Base-by-base conservation (phyloP, 2,797 vertebrate species). In the Parauchenoglanis ngamensis region DNA sequence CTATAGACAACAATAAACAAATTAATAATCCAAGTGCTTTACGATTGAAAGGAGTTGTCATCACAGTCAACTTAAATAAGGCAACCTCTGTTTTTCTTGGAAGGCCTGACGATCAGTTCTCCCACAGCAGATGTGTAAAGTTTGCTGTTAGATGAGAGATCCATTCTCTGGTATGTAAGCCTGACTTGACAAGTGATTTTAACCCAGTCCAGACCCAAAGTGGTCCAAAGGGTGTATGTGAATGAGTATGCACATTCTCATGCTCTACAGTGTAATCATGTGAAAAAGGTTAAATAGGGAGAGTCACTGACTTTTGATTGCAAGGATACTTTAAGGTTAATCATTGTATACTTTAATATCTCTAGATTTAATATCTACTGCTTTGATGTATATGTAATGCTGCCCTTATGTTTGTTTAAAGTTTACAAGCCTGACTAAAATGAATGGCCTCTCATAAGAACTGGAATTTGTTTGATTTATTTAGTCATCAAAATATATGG, bases 161-260 rank as follows among this genome's bases (percentile, higher is more conserved):
- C 17, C 25, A 54, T 31, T 56, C 68, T 35, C 8, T 83, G 87
- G 56, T 84, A 70, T 79, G 40, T 54, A 31, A 49, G 85, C 90
- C 87, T 91, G 83, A 86, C 88, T 28, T 88, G 84, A 54, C 49
- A 44, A 31, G 46, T n/a, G 31, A 35, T 2, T 65, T 19, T 28
- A 49, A 72, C 28, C 46, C 46, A 54, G 2, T 52, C 35, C 78
- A 44, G 56, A 61, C 11, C 54, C 49, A 56, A 56, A 56, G 49
- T 52, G 63, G 72, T 57, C 65, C 49, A 84, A 35, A 40, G 35
- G 11, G 63, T 19, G 52, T 28, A 40, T 52, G 19, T 86, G 76
- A 25, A 46, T 35, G 76, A 70, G 3, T 28, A 79, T 19, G 65
- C 40, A 67, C 75, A 79, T 63, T 77, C 61, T 67, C 82, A 87